Evolutionary conservation across 2,797 vertebrate genomes (phyloP), one percentile per base, ranked within the genome.

Genomic region (Dromococcyx pavoninus): DNA sequence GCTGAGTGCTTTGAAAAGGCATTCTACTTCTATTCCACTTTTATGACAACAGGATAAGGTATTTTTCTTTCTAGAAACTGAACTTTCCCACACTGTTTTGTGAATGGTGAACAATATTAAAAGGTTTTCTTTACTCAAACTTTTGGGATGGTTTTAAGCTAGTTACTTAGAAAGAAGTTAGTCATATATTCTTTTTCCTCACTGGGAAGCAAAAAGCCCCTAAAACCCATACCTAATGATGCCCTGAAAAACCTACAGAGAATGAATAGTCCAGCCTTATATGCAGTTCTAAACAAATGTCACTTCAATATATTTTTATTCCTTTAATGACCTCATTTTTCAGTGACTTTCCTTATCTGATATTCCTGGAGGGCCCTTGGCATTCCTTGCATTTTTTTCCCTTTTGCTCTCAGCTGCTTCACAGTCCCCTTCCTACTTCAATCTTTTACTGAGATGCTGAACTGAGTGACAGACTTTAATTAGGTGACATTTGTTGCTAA

Each of bases 311-410:
- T 86, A 92, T 88, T 96, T 87, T 94, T 86, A 89, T 92, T 88
- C 78, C 53, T 88, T 91, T 91, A 97, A 94, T 94, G 72, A 95
- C 69, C 32, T 96, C 28, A 92, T 95, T 97, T 95, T 95, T 86
- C 84, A 78, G 41, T 92, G 91, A 95, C 91, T 89, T 96, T 93
- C 78, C 62, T 94, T 94, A 94, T 89, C 79, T 92, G 69, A 91
- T 95, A 92, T 88, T 95, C 73, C 91, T 95, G 72, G 82, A 95
- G 85, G 84, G 66, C 46, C 48, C 74, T 94, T 93, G 50, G 76
- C 73, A 96, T 96, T 96, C 94, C 46, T 85, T 13, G 0, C 66
- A 93, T 97, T 95, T 97, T 35, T 95, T 93, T 93, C 41, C 69
- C 44, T 76, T 89, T 96, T 95, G 41, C 91, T 91, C 94, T 96